phyloP scores from a whole-genome alignment of 2,888 invertebrate genomes.

The Idaea aversata region DNA sequence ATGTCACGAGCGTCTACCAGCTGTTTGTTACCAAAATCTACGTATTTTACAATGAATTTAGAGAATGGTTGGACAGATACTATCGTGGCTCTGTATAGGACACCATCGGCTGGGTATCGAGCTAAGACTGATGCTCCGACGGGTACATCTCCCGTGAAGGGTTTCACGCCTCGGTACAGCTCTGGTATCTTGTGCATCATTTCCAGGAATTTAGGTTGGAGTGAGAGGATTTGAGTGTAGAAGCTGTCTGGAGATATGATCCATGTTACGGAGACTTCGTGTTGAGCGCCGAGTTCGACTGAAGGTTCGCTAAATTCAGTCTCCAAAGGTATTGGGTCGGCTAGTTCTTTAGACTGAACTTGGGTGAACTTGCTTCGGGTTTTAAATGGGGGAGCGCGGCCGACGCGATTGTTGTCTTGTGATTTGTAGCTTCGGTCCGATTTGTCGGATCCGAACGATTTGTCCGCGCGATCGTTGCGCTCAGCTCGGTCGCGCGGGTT shows the following conservation, averaged over 20 bases:
- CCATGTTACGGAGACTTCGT: constrained; percentile 85
- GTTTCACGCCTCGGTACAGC: constrained; percentile 80
- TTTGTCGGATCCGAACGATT: constrained; percentile 55
- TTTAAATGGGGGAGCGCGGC: constrained; percentile 56
- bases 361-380: constrained; percentile 55
- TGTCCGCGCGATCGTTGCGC: constrained; percentile 31
- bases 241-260: constrained; percentile 87
- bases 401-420: constrained; percentile 45
- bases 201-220: constrained; percentile 79
- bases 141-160: constrained; percentile 61
- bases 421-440: constrained; percentile 58
- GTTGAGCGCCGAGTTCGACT: constrained; percentile 74
- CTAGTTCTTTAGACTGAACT: constrained; percentile 58
- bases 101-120: constrained; percentile 85
- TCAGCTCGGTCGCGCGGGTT: constrained; percentile 62
- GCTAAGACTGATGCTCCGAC: constrained; percentile 85
- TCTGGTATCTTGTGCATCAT: constrained; percentile 87
- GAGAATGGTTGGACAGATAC: constrained; percentile 78
- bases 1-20: constrained; percentile 82
- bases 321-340: constrained; percentile 71
- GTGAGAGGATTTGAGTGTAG: constrained; percentile 80
- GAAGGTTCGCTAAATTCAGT: constrained; percentile 68
- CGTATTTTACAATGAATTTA: constrained; percentile 84
- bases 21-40: constrained; percentile 88
- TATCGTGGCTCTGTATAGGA: constrained; percentile 85